Base-by-base conservation (phyloP, 2,797 vertebrate genomes). In the Scolopax bukidnonensis region DNA sequence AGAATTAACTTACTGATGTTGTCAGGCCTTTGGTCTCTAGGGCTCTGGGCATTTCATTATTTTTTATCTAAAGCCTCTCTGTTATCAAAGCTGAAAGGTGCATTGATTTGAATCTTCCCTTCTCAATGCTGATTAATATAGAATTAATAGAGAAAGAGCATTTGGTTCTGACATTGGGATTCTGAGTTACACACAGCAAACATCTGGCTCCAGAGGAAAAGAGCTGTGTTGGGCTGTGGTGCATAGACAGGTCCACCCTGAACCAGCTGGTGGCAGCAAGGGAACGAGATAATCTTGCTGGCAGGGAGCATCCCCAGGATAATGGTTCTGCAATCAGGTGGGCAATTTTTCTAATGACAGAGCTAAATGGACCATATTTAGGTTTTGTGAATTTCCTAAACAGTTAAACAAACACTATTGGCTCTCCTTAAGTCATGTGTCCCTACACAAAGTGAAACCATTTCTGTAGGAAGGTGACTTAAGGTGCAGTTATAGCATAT, bases 51-150 rank as follows among this genome's bases (percentile, higher is more conserved):
- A 48, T 94, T 94, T 91, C 27, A 93, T 86, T 96, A 75, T 86
- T 93, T 92, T 94, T 84, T 90, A 87, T 91, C 89, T 94, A 91
- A 95, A 95, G 48, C 51, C 73, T 91, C 67, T 78, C 67, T 83
- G 41, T 93, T 91, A 89, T 50, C 84, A 94, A 90, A 95, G 84
- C 81, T 90, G 86, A 96, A 86, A 87, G 76, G 19, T 53, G 59
- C 90, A 93, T 38, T 92, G 92, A 89, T 92, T 93, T 88, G 87
- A 68, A 74, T 67, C 89, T 75, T 92, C 51, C 69, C 50, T 51
- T 89, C 84, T 79, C 63, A 24, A 2, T 16, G 67, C 30, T 68
- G 89, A 89, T 93, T 88, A 93, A 80, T 57, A 64, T 8, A 86
- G 76, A 82, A 84, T 68, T 74, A 59, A 79, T 1, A 76, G 76